Conservation (phyloP, 2,113 vertebrate species). For the Zosterops borbonicus region DNA sequence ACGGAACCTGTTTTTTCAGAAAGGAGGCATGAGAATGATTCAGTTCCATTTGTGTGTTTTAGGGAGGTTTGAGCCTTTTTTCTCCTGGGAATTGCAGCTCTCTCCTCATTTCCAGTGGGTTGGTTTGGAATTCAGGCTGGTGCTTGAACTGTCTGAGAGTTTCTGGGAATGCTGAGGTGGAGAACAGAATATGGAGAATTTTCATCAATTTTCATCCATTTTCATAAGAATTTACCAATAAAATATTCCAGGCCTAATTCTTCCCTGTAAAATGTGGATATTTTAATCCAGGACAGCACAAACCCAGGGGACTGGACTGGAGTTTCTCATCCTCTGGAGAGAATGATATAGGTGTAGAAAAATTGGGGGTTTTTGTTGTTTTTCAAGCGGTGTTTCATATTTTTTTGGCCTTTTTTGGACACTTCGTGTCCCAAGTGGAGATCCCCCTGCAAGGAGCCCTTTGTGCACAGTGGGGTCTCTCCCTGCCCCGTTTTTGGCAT, state of each 20-base stretch:
- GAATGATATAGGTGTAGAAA: background rate
- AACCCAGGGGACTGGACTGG: background rate
- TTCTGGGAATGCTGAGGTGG: background rate
- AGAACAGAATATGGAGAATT: background rate
- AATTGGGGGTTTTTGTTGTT: background rate
- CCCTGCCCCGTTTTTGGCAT: slow-evolving; percentile 9
- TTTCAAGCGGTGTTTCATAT: background rate
- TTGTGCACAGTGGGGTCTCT: slow-evolving; percentile 55
- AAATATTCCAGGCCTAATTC: background rate
- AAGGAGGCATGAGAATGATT: background rate
- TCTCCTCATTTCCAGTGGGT: background rate
- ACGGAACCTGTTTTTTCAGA: background rate
- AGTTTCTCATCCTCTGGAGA: background rate
- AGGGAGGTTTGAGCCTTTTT: background rate
- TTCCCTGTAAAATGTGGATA: background rate
- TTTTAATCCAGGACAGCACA: background rate
- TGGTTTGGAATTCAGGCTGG: fast-evolving
- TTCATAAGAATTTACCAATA: background rate
- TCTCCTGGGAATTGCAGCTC: background rate
- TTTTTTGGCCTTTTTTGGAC: background rate
- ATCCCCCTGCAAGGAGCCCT: background rate
- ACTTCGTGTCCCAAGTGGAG: background rate
- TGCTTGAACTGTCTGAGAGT: fast-evolving
- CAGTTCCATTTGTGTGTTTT: background rate
- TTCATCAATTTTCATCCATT: background rate